Evolutionary conservation across 2,797 vertebrate genomes (phyloP), one percentile per base, ranked within the genome.

Genomic region (Takifugu ocellatus): DNA sequence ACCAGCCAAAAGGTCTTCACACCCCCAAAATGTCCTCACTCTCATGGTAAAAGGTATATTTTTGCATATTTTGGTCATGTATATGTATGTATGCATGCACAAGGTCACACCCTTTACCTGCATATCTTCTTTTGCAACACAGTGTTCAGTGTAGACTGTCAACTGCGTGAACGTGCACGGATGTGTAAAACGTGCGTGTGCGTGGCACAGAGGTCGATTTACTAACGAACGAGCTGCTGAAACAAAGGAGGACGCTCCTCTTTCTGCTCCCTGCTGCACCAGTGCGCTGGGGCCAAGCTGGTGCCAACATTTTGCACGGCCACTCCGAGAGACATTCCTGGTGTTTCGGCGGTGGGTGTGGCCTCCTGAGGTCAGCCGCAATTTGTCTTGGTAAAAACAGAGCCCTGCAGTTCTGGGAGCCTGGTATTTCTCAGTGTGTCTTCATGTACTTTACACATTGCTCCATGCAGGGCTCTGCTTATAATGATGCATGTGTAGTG

Each of bases 291-390:
- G 25, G 68, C 78, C 61, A 61, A 70, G 70, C 72, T 51, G 48
- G 57, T 80, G 82, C 82, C 83, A 85, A 71, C 62, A 16, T 75
- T 86, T 74, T 74, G 49, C 75, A 67, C 51, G n/a, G 76, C 71
- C 59, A 65, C 74, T 54, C 62, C 63, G 62, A 61, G 56, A 79
- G 62, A 72, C 80, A 79, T 89, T 86, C 83, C 77, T 81, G 63
- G 72, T 66, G 67, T 66, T 64, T 63, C 68, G 66, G 67, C 43
- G 55, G 64, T 61, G 81, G 83, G 82, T 17, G 79, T 55, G 76
- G 82, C 42, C 74, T 62, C 69, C 69, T 14, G 58, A 57, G 81
- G 82, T 84, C 70, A 31, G 62, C 79, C 69, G 57, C 77, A 81
- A 60, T 81, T 83, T 66, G 68, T 85, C 77, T 87, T 71, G 51